These are phyloP conservation scores for Parus major DNA, from an alignment of 2,113 vertebrate species.

Conservation along the genomic window DNA sequence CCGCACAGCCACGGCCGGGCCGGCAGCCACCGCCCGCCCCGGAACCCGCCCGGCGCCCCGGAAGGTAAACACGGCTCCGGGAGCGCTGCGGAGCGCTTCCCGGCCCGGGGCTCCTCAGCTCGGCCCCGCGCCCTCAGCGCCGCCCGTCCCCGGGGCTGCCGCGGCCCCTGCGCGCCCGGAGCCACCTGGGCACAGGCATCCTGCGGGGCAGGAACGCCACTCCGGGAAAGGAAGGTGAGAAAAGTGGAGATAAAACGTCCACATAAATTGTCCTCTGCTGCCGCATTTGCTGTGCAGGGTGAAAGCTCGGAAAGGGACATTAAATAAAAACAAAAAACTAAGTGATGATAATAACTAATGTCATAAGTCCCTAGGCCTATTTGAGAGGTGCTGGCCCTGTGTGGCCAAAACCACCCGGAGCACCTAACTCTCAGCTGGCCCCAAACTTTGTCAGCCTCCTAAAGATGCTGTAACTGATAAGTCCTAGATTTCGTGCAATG, in stretches of 20 bases:
- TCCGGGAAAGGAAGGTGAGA: not conserved
- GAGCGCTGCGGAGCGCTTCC: not conserved
- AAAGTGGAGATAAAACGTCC: rapidly evolving
- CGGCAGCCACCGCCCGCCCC: not conserved
- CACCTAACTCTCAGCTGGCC: not conserved
- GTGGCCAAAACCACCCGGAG: not conserved
- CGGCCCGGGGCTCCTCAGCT: not conserved
- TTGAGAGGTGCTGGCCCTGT: not conserved
- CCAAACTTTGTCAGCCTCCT: not conserved
- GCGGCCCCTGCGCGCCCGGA: not conserved
- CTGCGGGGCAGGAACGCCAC: not conserved
- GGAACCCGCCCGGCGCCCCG: not conserved
- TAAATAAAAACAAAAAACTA: not conserved
- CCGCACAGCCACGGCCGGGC: not conserved
- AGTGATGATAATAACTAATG: no score
- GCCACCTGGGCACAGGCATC: not conserved
- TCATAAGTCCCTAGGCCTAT: rapidly evolving
- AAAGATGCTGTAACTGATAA: not conserved
- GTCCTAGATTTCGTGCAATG: not conserved
- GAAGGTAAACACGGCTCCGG: not conserved
- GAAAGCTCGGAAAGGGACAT: not conserved
- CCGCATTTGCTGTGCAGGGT: rapidly evolving
- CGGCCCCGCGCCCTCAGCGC: not conserved
- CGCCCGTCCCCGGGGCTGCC: not conserved
- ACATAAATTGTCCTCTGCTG: not conserved